These are phyloP conservation scores for Brachionus rubens DNA, from an alignment of 1,140 invertebrate genomes.

Conservation along the genomic window DNA sequence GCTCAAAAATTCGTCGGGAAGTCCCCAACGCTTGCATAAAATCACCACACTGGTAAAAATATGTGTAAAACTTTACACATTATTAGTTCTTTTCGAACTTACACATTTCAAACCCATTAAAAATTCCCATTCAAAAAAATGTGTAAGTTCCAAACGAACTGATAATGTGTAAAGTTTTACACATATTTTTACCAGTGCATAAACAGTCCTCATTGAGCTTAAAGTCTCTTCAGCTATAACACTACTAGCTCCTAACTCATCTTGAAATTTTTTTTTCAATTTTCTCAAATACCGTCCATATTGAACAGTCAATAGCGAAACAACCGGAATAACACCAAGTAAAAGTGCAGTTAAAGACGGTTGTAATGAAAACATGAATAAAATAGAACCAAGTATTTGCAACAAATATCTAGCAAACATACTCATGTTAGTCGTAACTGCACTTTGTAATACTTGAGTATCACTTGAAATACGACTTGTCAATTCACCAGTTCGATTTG, in stretches of 20 bases:
- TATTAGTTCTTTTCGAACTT: no score
- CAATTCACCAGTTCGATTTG: constrained; percentile 57
- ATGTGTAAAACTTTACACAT: no score
- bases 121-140: no score
- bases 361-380: constrained; percentile 58
- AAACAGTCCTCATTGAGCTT: constrained; percentile 52
- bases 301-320: constrained; percentile 54
- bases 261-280: constrained; percentile 55
- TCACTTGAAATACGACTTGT: constrained; percentile 58
- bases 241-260: constrained; percentile 51
- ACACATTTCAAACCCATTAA: no score
- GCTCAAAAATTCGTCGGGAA: constrained; percentile 55
- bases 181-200: constrained; percentile 53
- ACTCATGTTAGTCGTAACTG: constrained; percentile 58
- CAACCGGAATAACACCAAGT: constrained; percentile 55
- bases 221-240: constrained; percentile 39
- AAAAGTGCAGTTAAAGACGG: constrained; percentile 56
- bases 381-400: constrained; percentile 56
- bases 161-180: constrained; percentile 58
- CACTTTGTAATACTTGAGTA: constrained; percentile 58
- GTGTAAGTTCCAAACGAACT: constrained; percentile 57
- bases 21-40: constrained; percentile 60
- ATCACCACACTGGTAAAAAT: constrained; percentile 57
- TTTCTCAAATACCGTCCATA: constrained; percentile 57
- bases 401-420: constrained; percentile 56